phyloP scores from a whole-genome alignment of 2,113 vertebrate species.

The Caracal caracal region DNA sequence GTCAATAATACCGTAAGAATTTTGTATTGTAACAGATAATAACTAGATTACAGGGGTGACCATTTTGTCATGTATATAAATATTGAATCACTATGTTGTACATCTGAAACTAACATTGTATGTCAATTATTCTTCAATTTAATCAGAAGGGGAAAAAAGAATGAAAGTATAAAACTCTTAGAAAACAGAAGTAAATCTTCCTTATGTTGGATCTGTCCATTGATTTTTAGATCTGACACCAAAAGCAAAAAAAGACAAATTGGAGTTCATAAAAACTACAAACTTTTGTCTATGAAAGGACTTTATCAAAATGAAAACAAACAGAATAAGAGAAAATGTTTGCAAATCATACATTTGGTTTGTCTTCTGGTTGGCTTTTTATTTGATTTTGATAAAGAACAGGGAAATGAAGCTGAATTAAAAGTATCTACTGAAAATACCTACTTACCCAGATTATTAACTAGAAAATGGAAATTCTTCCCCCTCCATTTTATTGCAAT shows the following conservation, averaged over 20 bases:
- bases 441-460: neutral
- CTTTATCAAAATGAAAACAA: neutral
- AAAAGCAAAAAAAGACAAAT: neutral
- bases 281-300: neutral
- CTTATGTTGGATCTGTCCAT: neutral
- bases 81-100: neutral
- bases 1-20: neutral
- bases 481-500: neutral
- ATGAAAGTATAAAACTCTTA: neutral
- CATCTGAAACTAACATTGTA: neutral
- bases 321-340: neutral
- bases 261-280: neutral
- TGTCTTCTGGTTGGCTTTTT: constrained; percentile 13
- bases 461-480: neutral
- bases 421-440: neutral
- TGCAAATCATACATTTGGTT: neutral
- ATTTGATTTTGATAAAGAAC: neutral
- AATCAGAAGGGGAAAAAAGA: neutral
- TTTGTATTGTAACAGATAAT: neutral
- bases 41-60: neutral
- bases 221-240: neutral
- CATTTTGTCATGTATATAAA: neutral
- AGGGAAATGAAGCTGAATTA: neutral
- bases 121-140: neutral
- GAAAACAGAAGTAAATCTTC: neutral